Evolutionary conservation across 2,888 invertebrate species (phyloP).

Genomic region (Allophyes oxyacanthae): DNA sequence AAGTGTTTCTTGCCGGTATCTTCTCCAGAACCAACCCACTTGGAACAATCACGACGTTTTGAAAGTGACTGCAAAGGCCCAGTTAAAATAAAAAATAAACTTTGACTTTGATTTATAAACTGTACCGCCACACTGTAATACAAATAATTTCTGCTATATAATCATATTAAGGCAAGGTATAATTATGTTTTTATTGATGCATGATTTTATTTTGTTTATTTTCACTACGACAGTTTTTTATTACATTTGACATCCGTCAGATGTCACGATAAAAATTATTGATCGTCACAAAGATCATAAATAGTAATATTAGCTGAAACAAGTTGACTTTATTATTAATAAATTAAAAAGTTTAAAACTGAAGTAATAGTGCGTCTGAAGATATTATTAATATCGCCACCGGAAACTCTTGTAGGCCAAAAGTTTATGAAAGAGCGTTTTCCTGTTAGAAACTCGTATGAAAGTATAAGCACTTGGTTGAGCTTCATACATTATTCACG

Average conservation of each 20-base stretch:
- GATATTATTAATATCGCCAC: constrained; percentile 50
- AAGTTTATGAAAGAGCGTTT: constrained; percentile 49
- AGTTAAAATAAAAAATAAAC: too few relatives aligned
- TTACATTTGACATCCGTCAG: constrained; percentile 23
- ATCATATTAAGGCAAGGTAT: too few relatives aligned
- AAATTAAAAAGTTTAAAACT: constrained; percentile 48
- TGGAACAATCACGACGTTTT: too few relatives aligned
- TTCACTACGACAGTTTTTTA: constrained; percentile 1
- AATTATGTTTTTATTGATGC: too few relatives aligned
- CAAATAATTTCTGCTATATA: too few relatives aligned
- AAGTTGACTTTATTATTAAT: constrained; percentile 43
- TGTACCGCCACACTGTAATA: too few relatives aligned
- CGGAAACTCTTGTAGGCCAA: constrained; percentile 51
- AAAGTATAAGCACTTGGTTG: constrained; percentile 11
- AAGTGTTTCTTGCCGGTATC: too few relatives aligned
- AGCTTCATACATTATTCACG: constrained; percentile 7
- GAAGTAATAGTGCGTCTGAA: constrained; percentile 29
- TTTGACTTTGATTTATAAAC: too few relatives aligned
- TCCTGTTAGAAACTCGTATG: constrained; percentile 47
- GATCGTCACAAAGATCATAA: constrained; percentile 22
- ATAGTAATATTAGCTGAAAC: constrained; percentile 22
- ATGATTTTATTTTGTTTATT: constrained; percentile 2
- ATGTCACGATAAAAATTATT: constrained; percentile 9
- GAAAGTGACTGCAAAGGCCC: too few relatives aligned
- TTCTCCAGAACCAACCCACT: too few relatives aligned